Base-by-base conservation (phyloP, 1,140 invertebrate species). In the Limonius californicus region DNA sequence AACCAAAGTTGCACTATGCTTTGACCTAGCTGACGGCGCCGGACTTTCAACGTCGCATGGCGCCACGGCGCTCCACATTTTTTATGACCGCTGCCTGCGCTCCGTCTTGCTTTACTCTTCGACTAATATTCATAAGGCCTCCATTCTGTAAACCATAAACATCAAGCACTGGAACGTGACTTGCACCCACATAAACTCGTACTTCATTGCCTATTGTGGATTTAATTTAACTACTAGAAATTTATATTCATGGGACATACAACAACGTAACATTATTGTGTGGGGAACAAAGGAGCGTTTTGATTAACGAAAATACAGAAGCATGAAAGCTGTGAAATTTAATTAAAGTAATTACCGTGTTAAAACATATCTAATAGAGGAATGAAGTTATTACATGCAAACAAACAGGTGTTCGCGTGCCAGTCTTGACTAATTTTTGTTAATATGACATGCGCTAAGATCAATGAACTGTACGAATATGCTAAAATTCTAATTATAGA, bases 1-100 rank as follows among this genome's bases (percentile, higher is more conserved):
- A 45, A 88, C 80, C 30, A 90, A 77, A 57, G 90, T 91, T 43
- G 89, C 89, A 39, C 90, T 90, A 78, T 94, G 91, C 77, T 94
- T 93, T 69, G 85, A 85, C 59, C 90, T 81, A 11, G 87, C 84
- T 32, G 84, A 82, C 57, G 84, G 84, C 71, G 85, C 85, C 61
- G 85, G 79, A 56, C 78, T 78, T 74, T 82, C 79, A 73, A 79
- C 79, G 61, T 82, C 80, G 57, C 77, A 76, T 20, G 82, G 79
- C 55, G 79, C 81, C 64, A 85, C 82, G 61, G 82, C 78, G 70
- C 79, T 84, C 84, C 84, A 85, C 83, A 85, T 85, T 56, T 54
- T 53, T 50, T 18, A 19, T 18, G 14, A 18, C 45, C 9, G n/a
- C 14, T 14, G 14, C 45, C 14, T 11, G 3, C 3, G 19, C 45